These are phyloP conservation scores for Dysdera silvatica DNA, from an alignment of 1,140 invertebrate species.

Conservation along the genomic window DNA sequence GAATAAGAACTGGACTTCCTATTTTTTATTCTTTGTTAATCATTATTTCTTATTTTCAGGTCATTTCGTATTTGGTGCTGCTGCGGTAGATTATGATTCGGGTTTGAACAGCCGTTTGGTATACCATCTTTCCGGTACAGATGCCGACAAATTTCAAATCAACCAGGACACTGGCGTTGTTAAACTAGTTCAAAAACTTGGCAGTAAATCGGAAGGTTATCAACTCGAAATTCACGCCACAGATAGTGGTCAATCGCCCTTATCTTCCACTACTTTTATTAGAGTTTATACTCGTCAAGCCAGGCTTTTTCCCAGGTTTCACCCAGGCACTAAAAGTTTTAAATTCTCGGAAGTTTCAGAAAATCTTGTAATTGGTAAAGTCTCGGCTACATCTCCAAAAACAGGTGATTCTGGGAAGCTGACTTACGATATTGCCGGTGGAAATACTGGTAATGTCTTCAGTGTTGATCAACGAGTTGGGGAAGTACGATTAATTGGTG, in stretches of 20 bases:
- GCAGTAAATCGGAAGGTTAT: conserved; percentile 46
- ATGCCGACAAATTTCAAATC: conserved; percentile 65
- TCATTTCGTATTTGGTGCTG: conserved; percentile 77
- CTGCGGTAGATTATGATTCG: conserved; percentile 68
- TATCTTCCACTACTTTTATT: conserved; percentile 47
- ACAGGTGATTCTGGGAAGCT: conserved; percentile 52
- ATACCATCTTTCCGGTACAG: conserved; percentile 67
- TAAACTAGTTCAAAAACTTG: conserved; percentile 50
- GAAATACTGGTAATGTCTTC: conserved; percentile 78
- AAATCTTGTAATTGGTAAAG: conserved; percentile 41
- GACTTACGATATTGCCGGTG: conserved; percentile 74
- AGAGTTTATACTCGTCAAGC: conserved; percentile 59
- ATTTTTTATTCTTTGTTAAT: no score
- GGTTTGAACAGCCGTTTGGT: conserved; percentile 67
- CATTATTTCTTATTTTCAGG: conserved; percentile 43
- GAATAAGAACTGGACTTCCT: no score
- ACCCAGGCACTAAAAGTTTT: conserved; percentile 55
- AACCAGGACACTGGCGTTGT: conserved; percentile 73
- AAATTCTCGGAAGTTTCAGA: conserved; percentile 68
- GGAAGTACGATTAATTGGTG: conserved; percentile 61
- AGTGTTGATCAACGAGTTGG: conserved; percentile 69
- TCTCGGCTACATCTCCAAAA: conserved; percentile 53
- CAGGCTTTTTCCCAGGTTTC: conserved; percentile 65
- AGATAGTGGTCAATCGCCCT: conserved; percentile 46
- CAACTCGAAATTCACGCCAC: conserved; percentile 60